Evolutionary conservation across 2,888 invertebrate species (phyloP).

Genomic region (Caradrina kadenii): DNA sequence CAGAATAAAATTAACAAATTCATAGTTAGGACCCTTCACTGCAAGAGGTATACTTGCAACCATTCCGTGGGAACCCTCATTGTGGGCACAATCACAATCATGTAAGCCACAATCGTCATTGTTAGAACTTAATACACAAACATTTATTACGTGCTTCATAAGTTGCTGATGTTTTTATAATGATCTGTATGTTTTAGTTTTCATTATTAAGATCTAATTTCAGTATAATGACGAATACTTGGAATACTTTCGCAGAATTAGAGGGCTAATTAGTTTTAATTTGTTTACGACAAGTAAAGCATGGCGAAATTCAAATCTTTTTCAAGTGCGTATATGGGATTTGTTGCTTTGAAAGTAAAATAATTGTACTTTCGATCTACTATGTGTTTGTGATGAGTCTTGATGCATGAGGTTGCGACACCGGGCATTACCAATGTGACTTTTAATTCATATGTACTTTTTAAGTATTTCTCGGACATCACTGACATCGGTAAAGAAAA

Average conservation of each 20-base stretch:
- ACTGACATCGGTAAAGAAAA: too few relatives aligned
- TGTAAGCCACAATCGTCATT: conserved; percentile 54
- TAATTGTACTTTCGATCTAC: not conserved
- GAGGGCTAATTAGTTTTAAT: not conserved
- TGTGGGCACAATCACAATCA: conserved; percentile 25
- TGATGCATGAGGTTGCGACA: too few relatives aligned
- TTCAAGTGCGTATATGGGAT: not conserved
- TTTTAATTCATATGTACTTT: too few relatives aligned
- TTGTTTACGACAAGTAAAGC: not conserved
- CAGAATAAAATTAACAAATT: conserved; percentile 38
- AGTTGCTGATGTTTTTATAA: conserved; percentile 55
- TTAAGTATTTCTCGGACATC: too few relatives aligned
- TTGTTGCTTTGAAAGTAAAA: not conserved
- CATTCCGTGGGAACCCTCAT: conserved; percentile 44
- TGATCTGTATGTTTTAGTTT: conserved; percentile 40
- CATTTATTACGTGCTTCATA: conserved; percentile 53
- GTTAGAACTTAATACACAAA: conserved; percentile 32
- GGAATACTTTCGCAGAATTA: conserved; percentile 1
- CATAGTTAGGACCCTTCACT: conserved; percentile 46
- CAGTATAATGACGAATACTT: conserved; percentile 15
- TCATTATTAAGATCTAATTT: conserved; percentile 35
- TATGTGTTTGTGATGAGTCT: too few relatives aligned
- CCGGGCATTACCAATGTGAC: too few relatives aligned
- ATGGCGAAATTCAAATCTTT: not conserved
- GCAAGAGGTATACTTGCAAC: conserved; percentile 31